Evolutionary conservation across 2,888 invertebrate genomes (phyloP).

Genomic region (Brachyptera putata): DNA sequence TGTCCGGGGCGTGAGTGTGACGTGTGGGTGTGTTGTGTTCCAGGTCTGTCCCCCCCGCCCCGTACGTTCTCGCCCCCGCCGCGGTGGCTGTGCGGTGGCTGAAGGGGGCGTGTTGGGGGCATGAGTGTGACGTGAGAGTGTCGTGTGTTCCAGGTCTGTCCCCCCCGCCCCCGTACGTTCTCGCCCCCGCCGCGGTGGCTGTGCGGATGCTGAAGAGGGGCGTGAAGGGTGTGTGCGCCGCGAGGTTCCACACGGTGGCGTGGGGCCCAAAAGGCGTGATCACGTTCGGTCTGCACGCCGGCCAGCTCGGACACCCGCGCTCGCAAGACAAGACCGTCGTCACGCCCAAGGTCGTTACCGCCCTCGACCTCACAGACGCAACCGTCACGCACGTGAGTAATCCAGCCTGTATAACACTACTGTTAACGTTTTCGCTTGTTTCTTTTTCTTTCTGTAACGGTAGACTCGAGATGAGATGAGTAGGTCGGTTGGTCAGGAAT

Average conservation of each 20-base stretch:
- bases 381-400: not conserved
- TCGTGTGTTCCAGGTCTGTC: conserved; percentile 37
- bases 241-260: conserved; percentile 63
- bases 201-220: conserved; percentile 23
- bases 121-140: no score
- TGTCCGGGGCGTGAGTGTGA: no score
- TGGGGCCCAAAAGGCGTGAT: conserved; percentile 60
- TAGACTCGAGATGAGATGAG: no score
- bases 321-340: conserved; percentile 46
- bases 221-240: conserved; percentile 57
- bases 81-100: conserved; percentile 13
- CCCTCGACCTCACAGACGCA: conserved; percentile 39
- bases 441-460: no score
- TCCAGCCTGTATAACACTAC: no score
- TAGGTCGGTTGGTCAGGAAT: no score
- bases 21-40: conserved; percentile 39
- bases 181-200: conserved; percentile 22
- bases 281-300: conserved; percentile 78
- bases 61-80: conserved; percentile 34
- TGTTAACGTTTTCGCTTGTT: no score
- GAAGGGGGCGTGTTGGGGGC: no score
- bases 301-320: conserved; percentile 70
- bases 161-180: conserved; percentile 35
- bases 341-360: conserved; percentile 35
- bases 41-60: conserved; percentile 34